Evolutionary conservation across 2,113 vertebrate species (phyloP).

Genomic region (Cinclus cinclus): DNA sequence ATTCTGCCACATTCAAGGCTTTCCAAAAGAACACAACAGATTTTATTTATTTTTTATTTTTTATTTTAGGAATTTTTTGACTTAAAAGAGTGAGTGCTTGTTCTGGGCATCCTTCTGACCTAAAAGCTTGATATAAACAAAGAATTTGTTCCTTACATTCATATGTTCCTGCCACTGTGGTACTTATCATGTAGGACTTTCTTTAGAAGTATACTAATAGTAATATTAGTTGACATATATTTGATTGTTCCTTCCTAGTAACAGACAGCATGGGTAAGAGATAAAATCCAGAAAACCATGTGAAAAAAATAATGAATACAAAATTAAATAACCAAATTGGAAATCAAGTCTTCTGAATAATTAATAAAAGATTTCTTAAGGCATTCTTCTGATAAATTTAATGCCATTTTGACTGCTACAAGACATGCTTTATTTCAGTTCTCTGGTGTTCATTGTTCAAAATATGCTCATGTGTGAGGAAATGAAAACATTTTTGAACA

Average conservation of each 20-base stretch:
- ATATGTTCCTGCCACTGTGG: background rate
- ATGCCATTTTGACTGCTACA: conserved; percentile 42
- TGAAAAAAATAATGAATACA: background rate
- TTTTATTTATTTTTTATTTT: background rate
- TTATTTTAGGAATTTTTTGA: background rate
- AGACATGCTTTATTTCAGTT: conserved; percentile 66
- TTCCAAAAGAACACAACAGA: background rate
- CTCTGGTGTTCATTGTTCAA: conserved; percentile 23
- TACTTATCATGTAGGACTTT: background rate
- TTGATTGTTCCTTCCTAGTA: background rate
- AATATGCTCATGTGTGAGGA: background rate
- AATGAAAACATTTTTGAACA: conserved; percentile 54
- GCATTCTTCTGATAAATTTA: background rate
- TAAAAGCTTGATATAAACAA: background rate
- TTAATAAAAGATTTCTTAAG: background rate
- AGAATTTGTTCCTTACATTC: background rate
- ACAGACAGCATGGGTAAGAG: background rate
- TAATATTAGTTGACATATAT: background rate
- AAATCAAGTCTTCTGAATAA: conserved; percentile 19
- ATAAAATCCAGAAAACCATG: background rate
- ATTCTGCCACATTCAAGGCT: background rate
- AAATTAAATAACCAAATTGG: background rate
- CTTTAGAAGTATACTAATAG: background rate
- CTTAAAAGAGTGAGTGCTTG: background rate
- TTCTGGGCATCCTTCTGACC: conserved; percentile 49